Base-by-base conservation (phyloP, 2,113 vertebrate genomes). In the Struthio camelus region DNA sequence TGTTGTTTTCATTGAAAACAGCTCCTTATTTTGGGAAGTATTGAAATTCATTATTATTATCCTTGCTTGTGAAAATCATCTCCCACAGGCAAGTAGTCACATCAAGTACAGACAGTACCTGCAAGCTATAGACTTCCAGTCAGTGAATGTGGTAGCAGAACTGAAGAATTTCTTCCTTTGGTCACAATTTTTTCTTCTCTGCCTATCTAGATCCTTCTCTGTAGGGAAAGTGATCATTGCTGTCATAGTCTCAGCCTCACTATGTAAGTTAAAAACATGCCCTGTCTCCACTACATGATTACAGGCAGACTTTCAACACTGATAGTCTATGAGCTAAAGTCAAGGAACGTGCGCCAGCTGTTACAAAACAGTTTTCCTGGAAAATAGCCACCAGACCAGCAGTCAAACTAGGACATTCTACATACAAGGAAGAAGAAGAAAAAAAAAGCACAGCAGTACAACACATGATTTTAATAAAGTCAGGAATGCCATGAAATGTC, bases 351-450 rank as follows among this genome's bases (percentile, higher is more conserved):
- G 82, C 17, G 97, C 98, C 98, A 98, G 96, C 83, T 94, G 92
- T 97, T 96, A 97, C 97, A 98, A 97, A 97, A 97, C 97, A 97
- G 91, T 76, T 97, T 96, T 96, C 97, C 96, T 98, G 97, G 98
- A 97, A 97, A 96, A 95, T 92, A 96, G 94, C 97, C 89, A 89
- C 92, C 19, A 13, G 96, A 97, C 90, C 94, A 97, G 92, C 97
- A 97, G 97, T 97, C 97, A 97, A 96, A 97, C 95, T 92, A 95
- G 98, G 97, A 97, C 97, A 97, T 95, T 90, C 94, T 96, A 28
- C 91, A 97, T 96, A 98, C 94, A 98, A 95, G 94, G 97, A 97
- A 97, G 65, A 96, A 96, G 22, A 61, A 75, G 76, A 46, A 85
- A 85, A 78, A 44, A 87, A 84, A 40, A 65, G 81, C 54, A 32